Evolutionary conservation across 2,888 invertebrate species (phyloP).

Genomic region (Pinctada fucata): DNA sequence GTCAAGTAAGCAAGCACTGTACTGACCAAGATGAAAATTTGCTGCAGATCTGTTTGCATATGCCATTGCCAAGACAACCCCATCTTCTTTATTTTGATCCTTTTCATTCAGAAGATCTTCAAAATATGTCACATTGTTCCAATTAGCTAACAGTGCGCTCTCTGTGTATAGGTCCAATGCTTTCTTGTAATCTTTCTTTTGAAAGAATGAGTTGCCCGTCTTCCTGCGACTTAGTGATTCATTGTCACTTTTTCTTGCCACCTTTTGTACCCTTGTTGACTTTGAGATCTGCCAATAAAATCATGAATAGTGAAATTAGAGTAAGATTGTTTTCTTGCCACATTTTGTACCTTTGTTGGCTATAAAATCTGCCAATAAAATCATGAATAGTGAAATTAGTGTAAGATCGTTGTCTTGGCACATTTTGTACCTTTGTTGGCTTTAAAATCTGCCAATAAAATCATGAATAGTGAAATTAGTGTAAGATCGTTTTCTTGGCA

Average conservation of each 20-base stretch:
- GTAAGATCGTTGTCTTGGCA: background rate
- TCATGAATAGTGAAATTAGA: background rate
- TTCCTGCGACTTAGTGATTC: slow-evolving; percentile 69
- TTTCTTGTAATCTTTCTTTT: slow-evolving; percentile 61
- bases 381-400: background rate
- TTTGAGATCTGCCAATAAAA: background rate
- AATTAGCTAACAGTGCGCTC: slow-evolving; percentile 58
- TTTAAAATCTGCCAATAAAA: background rate
- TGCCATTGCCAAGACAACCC: slow-evolving; percentile 63
- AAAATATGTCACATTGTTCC: slow-evolving; percentile 11
- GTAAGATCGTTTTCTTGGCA: background rate
- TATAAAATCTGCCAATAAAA: background rate
- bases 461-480: background rate
- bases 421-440: slow-evolving; percentile 29
- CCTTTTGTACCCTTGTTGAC: slow-evolving; percentile 27
- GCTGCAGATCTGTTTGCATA: slow-evolving; percentile 74
- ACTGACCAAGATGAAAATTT: slow-evolving; percentile 68
- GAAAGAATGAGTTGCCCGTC: slow-evolving; percentile 71
- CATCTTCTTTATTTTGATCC: slow-evolving; percentile 29
- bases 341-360: slow-evolving; percentile 27
- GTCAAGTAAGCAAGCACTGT: slow-evolving; percentile 67
- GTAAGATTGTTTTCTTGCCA: background rate
- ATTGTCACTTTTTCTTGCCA: slow-evolving; percentile 60
- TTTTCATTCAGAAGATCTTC: slow-evolving; percentile 2
- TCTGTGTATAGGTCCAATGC: slow-evolving; percentile 67